These are phyloP conservation scores for Polymixis flavicincta DNA, from an alignment of 2,888 invertebrate species.

Conservation along the genomic window DNA sequence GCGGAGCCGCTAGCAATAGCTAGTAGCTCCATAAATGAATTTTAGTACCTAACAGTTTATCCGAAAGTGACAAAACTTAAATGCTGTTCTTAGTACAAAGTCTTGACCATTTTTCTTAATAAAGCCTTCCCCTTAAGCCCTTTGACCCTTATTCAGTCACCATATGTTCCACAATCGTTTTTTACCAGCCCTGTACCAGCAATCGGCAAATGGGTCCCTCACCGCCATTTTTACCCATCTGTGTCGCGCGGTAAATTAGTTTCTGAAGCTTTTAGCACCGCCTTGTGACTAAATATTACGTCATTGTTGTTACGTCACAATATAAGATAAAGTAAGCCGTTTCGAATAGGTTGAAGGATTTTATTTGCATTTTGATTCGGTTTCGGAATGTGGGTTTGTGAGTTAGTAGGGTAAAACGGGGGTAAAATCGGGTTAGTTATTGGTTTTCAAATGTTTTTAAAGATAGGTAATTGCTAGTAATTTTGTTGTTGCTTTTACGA, in stretches of 20 bases:
- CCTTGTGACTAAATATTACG: slow-evolving; percentile 34
- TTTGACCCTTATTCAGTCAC: neutral
- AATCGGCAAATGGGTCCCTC: slow-evolving; percentile 44
- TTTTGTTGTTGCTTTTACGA: neutral
- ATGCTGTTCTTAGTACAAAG: neutral
- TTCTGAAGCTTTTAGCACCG: slow-evolving; percentile 42
- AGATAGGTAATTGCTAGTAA: too few relatives aligned
- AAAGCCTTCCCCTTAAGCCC: neutral
- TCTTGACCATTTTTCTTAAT: neutral
- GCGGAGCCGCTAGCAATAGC: too few relatives aligned
- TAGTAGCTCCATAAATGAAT: neutral
- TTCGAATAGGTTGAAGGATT: slow-evolving; percentile 3
- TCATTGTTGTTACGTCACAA: slow-evolving; percentile 12
- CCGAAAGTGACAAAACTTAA: neutral
- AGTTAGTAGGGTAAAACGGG: neutral
- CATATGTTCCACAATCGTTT: too few relatives aligned
- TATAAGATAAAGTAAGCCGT: slow-evolving; percentile 2
- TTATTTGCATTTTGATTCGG: slow-evolving; percentile 28
- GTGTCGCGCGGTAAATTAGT: slow-evolving; percentile 43
- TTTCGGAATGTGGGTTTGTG: neutral
- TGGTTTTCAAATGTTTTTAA: neutral
- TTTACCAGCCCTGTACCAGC: slow-evolving; percentile 15
- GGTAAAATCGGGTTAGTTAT: neutral
- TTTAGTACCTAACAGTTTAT: neutral
- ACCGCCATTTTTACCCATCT: slow-evolving; percentile 33